Conservation (phyloP, 1,140 invertebrate species). For the Solenopsis invicta region DNA sequence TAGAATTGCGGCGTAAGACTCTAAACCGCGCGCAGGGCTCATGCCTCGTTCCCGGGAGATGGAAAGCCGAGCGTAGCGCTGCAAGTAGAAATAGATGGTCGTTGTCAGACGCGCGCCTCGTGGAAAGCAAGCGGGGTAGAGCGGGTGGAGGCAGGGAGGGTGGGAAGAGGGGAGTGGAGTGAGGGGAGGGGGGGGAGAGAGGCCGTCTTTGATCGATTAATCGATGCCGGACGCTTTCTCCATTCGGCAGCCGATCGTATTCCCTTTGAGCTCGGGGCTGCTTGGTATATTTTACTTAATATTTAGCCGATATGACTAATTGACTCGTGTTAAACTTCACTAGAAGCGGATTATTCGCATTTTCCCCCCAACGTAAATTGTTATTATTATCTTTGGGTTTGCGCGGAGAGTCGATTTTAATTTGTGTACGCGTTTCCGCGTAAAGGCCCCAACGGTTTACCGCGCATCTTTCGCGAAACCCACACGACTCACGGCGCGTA, state of each 20-base stretch:
- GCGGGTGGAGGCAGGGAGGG: background rate
- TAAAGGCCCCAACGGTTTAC: background rate
- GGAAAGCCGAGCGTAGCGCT: constrained; percentile 51
- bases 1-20: constrained; percentile 41
- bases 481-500: background rate
- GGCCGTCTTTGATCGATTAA: constrained; percentile 45
- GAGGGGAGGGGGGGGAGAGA: too few species aligned
- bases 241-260: background rate
- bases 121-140: background rate
- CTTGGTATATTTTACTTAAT: background rate
- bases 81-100: constrained; percentile 62
- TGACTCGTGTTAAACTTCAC: background rate
- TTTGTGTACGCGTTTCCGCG: constrained; percentile 2
- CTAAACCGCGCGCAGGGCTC: constrained; percentile 25
- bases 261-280: too few species aligned
- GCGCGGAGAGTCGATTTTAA: constrained; percentile 18
- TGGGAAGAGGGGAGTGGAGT: background rate
- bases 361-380: constrained; percentile 6
- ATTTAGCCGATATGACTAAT: background rate
- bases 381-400: constrained; percentile 18
- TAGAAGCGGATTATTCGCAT: background rate
- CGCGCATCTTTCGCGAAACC: background rate
- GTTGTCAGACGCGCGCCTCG: constrained; percentile 50
- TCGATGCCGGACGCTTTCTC: constrained; percentile 18
- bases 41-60: constrained; percentile 55